Base-by-base conservation (phyloP, 2,888 invertebrate species). In the Epinotia demarniana region DNA sequence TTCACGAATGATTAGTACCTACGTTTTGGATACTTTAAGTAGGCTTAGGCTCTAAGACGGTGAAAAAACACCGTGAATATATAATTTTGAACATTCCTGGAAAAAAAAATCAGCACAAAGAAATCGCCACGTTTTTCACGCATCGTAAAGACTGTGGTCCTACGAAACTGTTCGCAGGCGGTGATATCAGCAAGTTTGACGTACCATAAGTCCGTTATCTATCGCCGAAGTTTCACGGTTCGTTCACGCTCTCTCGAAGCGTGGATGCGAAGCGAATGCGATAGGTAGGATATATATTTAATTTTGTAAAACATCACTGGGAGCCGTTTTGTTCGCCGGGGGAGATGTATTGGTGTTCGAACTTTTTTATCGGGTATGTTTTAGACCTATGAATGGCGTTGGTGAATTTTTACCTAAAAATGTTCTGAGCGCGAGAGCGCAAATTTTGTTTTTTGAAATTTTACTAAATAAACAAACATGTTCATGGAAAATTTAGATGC, bases 181-280 rank as follows among this genome's bases (percentile, higher is more conserved):
- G 58, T 13, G 43, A 3, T 46, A 69, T 63, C 62, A 63, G 62
- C 46, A 68, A 74, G 62, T 69, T 69, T 74, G 73, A 69, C 73
- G 69, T 19, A n/a, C n/a, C 53, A 1, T 53, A 49, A 60, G 69
- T 16, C n/a, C 11, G 55, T 73, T 74, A 74, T 74, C 73, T 69
- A 74, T 63, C 19, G 69, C 62, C 18, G 18, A 74, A 74, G 68
- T 69, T 74, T 19, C 49, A 27, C 73, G 12, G 23, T 68, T 18
- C 73, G 46, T 62, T 62, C 39, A 8, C 55, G 55, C 6, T n/a
- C 60, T 39, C 39, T 53, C 39, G 55, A 18, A 43, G 62, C 68
- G 62, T 23, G 62, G 61, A 60, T 27, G 66, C 39, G 11, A 57
- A 69, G 57, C 60, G 46, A 63, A 3, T 12, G 39, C 33, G 2